Evolutionary conservation across 2,113 vertebrate genomes (phyloP), one percentile per base, ranked within the genome.

Genomic region (Cebus imitator): DNA sequence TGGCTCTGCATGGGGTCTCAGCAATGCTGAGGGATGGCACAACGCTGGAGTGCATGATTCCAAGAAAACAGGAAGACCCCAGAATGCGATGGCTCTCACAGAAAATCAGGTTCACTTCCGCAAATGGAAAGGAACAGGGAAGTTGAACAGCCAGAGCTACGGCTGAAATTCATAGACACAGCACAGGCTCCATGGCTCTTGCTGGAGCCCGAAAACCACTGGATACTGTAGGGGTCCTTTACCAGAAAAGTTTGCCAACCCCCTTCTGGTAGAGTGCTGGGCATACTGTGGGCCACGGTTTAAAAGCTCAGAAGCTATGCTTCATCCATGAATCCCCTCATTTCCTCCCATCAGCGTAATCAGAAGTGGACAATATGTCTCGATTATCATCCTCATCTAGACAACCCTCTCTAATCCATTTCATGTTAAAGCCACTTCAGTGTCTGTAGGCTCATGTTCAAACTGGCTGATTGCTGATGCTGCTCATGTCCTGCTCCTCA

Each of bases 401-500:
- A 80, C 4, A 0, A 0, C 40, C 3, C 20, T 35, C 17, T 5
- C 75, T 5, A 75, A 0, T 12, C n/a, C 8, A 17, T 75, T 75
- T 3, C 3, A 10, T 6, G 8, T 55, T 16, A 5, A 43, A 50
- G 86, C 43, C 4, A 5, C 66, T 58, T 57, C 25, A 0, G 0
- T 21, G 17, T 9, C 52, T 40, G 0, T 2, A 48, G 43, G 48
- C 8, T 48, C 35, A 0, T 0, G 0, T 61, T 50, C 50, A 27
- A 32, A 5, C 0, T 2, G 21, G 6, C 72, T 17, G 70, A 6
- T 14, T 3, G 35, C 18, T 13, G 0, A 2, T 3, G 61, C 35
- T 27, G 0, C 16, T 23, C 16, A 0, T 9, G 8, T 40, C 8
- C 13, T 7, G 0, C 30, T 13, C 61, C 16, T 23, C 3, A 0